Evolutionary conservation across 30 jellyfish, hydroid and myxozoan genomes (phyloP), one percentile per base, ranked within the genome.

Genomic region (Catostylus mosaicus): DNA sequence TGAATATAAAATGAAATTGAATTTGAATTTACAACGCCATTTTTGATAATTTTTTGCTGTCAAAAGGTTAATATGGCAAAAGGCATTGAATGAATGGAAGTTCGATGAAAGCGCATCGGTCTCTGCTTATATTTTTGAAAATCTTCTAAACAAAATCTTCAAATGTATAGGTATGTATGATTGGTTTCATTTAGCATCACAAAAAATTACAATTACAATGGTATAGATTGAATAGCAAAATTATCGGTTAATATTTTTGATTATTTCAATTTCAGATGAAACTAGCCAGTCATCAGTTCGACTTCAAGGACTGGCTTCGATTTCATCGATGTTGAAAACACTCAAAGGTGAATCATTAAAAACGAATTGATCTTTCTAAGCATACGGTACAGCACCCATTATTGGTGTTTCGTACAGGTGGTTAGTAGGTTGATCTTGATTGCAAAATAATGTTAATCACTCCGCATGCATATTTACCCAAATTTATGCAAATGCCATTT

Each of bases 271-370:
- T 26, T 7, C 82, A 89, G 97, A 89, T 18, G 30, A 84, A 26
- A 71, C 97, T 23, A 43, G 87, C 0, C 90, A 80, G 36, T 73
- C 93, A 0, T 89, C 97, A 2, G 90, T 89, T 48, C 78, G 82
- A 46, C 35, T 89, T 32, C 93, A 89, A 32, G 93, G 90, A 22
- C 47, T 80, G 6, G 64, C 60, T 34, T 50, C 82, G 23, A 22
- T 89, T 35, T 65, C 32, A 20, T 80, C 62, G 36, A 56, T 87
- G n/a, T 60, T 76, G 43, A 10, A 65, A 9, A 56, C 46, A n/a
- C 47, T 76, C 23, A 63, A 57, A 68, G 90, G 96, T 86, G 57
- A 54, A 23, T 1, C 24, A 23, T 50, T 27, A 50, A 18, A 8
- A 3, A 5, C 5, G 20, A 3, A 4, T 50, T 50, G 54, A 40